phyloP scores from a whole-genome alignment of 2,888 invertebrate genomes.

The Phyllotreta striolata region DNA sequence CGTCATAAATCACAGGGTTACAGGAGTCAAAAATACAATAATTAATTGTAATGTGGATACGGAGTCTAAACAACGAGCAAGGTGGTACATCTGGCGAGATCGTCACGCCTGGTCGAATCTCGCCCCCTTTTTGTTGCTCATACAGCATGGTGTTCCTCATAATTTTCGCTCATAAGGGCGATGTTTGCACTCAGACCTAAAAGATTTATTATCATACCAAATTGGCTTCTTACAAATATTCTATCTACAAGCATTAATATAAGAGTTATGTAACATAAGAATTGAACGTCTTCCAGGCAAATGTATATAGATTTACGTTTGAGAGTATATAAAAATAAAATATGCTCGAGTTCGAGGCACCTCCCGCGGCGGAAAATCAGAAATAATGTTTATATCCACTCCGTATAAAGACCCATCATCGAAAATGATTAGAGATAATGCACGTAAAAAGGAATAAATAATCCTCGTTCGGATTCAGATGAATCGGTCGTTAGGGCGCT shows the following conservation, averaged over 20 bases:
- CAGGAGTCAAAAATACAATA: conserved; percentile 49
- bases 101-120: conserved; percentile 39
- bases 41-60: conserved; percentile 51
- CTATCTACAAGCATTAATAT: no score
- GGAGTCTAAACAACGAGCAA: conserved; percentile 41
- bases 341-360: no score
- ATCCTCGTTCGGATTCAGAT: conserved; percentile 60
- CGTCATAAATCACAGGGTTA: conserved; percentile 49
- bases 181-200: no score
- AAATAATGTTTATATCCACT: conserved; percentile 58
- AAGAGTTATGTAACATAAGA: no score
- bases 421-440: conserved; percentile 59
- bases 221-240: no score
- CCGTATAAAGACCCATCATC: conserved; percentile 57
- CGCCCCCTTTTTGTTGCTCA: conserved; percentile 30
- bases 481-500: conserved; percentile 58
- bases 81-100: conserved; percentile 47
- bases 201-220: no score
- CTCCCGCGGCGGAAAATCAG: conserved; percentile 50
- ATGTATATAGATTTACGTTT: no score
- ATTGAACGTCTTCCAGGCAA: no score
- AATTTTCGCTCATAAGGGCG: no score
- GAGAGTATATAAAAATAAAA: no score
- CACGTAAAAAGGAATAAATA: conserved; percentile 59
- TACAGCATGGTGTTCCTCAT: no score